Conservation (phyloP, 2,797 vertebrate species). For the Allochrocebus solatus region DNA sequence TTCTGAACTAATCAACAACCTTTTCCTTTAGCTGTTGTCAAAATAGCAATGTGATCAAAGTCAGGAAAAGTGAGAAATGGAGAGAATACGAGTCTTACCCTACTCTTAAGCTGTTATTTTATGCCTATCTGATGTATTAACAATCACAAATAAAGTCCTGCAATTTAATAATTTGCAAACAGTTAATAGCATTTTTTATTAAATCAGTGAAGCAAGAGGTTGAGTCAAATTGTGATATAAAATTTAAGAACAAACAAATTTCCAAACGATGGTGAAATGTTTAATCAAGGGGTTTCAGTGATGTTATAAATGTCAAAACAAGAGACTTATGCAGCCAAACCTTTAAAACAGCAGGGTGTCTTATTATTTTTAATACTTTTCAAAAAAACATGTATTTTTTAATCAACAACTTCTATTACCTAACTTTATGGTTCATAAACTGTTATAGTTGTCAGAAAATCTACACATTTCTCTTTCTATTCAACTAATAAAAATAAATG, state of each 20-base stretch:
- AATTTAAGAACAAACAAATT: constrained; percentile 66
- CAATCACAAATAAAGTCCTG: not conserved
- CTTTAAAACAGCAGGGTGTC: constrained; percentile 56
- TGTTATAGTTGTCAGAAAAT: constrained; percentile 50
- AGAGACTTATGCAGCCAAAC: constrained; percentile 42
- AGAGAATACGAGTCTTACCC: not conserved
- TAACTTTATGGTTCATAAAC: constrained; percentile 70
- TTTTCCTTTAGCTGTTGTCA: not conserved
- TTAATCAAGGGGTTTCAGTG: constrained; percentile 58
- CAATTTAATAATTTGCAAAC: constrained; percentile 58
- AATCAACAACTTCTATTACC: constrained; percentile 71
- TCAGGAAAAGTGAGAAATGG: not conserved
- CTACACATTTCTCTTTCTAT: constrained; percentile 37
- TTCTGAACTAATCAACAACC: not conserved
- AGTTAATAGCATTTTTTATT: constrained; percentile 62
- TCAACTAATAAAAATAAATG: constrained; percentile 73
- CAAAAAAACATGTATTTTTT: constrained; percentile 63
- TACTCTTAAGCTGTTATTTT: not conserved
- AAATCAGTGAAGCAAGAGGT: constrained; percentile 60
- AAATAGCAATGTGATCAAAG: not conserved
- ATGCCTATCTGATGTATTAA: not conserved
- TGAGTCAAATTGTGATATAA: constrained; percentile 61
- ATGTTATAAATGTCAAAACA: constrained; percentile 57
- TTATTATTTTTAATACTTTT: constrained; percentile 71
- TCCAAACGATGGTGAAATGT: constrained; percentile 56